A percentile compares a stretch with the other conserved stretches of the same genome.
phyloP scores from a whole-genome alignment of 2,888 invertebrate species.

The Amblyteles armatorius region DNA sequence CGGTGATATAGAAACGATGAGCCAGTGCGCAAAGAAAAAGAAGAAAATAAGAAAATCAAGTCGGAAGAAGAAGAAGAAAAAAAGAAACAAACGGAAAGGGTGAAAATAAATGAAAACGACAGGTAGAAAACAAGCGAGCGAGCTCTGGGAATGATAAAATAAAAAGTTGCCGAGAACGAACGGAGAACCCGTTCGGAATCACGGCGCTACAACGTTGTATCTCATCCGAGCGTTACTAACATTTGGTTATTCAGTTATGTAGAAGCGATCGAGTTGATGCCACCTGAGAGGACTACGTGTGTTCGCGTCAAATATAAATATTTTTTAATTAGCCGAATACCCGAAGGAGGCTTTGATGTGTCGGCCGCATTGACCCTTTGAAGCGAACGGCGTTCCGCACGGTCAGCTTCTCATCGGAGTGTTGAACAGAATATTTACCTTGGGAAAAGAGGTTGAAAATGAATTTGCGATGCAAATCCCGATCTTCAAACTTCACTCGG shows the following conservation, averaged over 20 bases:
- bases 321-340: conserved; percentile 45
- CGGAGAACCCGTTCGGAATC: conserved; percentile 63
- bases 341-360: conserved; percentile 24
- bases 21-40: conserved; percentile 39
- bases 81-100: not conserved
- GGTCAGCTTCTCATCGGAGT: not conserved
- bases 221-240: conserved; percentile 14
- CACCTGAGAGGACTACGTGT: conserved; percentile 1
- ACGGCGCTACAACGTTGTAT: conserved; percentile 32
- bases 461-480: not conserved
- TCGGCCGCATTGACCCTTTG: not conserved
- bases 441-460: not conserved
- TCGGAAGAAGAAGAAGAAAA: not conserved
- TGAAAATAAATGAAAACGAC: conserved; percentile 25
- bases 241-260: conserved; percentile 46
- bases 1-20: conserved; percentile 66
- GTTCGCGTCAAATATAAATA: not conserved
- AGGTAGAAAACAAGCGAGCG: conserved; percentile 11
- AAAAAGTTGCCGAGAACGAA: conserved; percentile 39
- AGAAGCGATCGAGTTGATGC: not conserved
- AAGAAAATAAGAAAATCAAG: conserved; percentile 14
- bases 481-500: not conserved
- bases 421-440: not conserved
- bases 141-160: conserved; percentile 28
- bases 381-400: not conserved